Evolutionary conservation across 2,113 vertebrate genomes (phyloP).

Genomic region (Rhinoderma darwinii): DNA sequence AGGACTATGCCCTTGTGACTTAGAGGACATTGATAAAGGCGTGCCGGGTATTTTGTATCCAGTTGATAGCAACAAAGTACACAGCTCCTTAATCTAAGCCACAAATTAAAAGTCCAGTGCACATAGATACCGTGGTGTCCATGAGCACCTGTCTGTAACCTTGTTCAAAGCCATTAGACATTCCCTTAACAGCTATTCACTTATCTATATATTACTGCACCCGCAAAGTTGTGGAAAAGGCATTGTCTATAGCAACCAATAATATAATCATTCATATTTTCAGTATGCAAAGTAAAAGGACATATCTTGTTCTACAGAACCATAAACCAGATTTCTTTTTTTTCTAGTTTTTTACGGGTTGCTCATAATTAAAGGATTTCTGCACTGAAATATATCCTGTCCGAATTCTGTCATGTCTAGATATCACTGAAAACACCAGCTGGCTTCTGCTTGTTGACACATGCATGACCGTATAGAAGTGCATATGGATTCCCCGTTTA

Average conservation of each 20-base stretch:
- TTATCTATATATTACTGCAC: background rate
- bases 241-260: background rate
- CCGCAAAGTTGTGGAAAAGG: background rate
- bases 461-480: too few relatives aligned
- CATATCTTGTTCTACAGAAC: background rate
- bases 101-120: too few relatives aligned
- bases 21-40: constrained; percentile 3
- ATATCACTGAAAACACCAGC: too few relatives aligned
- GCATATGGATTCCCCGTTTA: too few relatives aligned
- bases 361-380: too few relatives aligned
- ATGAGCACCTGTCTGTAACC: background rate
- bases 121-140: background rate
- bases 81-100: background rate
- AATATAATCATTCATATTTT: background rate
- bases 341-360: background rate
- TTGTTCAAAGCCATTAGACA: background rate
- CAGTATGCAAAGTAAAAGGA: background rate
- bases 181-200: background rate
- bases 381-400: too few relatives aligned
- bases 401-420: too few relatives aligned
- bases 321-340: background rate
- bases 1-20: background rate
- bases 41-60: background rate
- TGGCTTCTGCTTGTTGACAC: too few relatives aligned
- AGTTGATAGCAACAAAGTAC: background rate